Evolutionary conservation across 2,113 vertebrate species (phyloP).

Genomic region (Laticauda laticaudata): DNA sequence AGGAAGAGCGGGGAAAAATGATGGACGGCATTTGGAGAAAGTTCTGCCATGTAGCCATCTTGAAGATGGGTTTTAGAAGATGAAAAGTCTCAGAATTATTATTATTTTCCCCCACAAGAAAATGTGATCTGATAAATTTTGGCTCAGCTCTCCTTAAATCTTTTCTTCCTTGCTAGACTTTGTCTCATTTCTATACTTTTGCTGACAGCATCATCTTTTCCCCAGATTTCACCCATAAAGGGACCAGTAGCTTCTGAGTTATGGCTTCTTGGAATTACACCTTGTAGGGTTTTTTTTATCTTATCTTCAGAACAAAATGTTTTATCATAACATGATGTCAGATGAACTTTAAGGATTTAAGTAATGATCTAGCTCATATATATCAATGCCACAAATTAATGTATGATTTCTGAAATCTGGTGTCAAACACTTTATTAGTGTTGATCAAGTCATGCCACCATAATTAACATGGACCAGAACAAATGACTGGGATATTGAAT

Average conservation of each 20-base stretch:
- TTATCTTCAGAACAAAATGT: not conserved
- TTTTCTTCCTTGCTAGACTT: not conserved
- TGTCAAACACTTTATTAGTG: not conserved
- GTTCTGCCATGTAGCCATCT: not conserved
- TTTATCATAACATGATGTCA: not conserved
- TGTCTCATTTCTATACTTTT: not conserved
- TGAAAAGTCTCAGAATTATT: not conserved
- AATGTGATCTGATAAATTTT: not conserved
- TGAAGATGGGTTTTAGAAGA: not conserved
- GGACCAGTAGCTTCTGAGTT: not conserved
- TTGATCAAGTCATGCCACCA: not conserved
- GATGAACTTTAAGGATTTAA: not conserved
- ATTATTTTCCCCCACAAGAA: not conserved
- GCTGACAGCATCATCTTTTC: not conserved
- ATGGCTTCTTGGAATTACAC: not conserved
- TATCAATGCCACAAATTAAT: constrained; percentile 2
- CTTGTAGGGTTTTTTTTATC: not conserved
- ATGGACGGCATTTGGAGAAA: not conserved
- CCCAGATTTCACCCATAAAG: not conserved
- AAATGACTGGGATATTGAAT: not conserved
- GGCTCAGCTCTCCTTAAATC: not conserved
- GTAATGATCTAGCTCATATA: not conserved
- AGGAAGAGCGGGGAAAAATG: not conserved
- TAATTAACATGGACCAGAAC: not conserved
- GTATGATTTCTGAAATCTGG: constrained; percentile 2